Evolutionary conservation across 2,888 invertebrate genomes (phyloP), one percentile per base, ranked within the genome.

Genomic region (Sipha maydis): DNA sequence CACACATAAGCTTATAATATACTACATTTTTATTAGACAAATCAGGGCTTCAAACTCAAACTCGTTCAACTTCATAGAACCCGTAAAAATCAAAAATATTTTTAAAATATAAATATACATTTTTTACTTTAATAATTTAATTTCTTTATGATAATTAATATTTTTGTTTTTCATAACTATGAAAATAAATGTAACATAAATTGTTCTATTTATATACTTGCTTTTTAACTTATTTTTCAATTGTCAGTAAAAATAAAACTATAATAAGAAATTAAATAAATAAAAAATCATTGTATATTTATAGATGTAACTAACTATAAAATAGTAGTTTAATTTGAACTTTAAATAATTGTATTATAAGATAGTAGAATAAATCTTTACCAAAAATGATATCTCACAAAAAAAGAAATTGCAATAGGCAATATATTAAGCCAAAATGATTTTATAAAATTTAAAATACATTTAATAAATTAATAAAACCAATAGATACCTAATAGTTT

Each of bases 21-120:
- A 28, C 31, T 17, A 17, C 31, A 17, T 31, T 31, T 31, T 71
- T 31, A 3, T 34, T 71, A 71, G 28, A 71, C 31, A 17, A 71
- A 71, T 71, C 71, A 71, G 28, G 71, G 71, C 71, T 71, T 71
- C 28, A 71, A 71, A 69, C 69, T 28, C 28, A 69, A 69, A 71
- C 28, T 31, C 31, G 31, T 17, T 31, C 5, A 17, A 61, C 14
- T 48, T 48, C 48, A 48, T 48, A 48, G 14, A 48, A 48, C 14
- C 14, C 48, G 25, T 7, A 61, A 61, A 25, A 21, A 19, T 56
- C n/a, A n/a, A n/a, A n/a, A 21, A 19, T 56, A 56, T 61, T 11
- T 56, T 56, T 21, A 56, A 19, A 56, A 1, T 14, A 41, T 41
- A 41, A 41, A 41, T 56, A 56, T 19, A n/a, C n/a, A n/a, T n/a